phyloP scores from a whole-genome alignment of 2,888 invertebrate genomes.

The Athrips mouffetella region DNA sequence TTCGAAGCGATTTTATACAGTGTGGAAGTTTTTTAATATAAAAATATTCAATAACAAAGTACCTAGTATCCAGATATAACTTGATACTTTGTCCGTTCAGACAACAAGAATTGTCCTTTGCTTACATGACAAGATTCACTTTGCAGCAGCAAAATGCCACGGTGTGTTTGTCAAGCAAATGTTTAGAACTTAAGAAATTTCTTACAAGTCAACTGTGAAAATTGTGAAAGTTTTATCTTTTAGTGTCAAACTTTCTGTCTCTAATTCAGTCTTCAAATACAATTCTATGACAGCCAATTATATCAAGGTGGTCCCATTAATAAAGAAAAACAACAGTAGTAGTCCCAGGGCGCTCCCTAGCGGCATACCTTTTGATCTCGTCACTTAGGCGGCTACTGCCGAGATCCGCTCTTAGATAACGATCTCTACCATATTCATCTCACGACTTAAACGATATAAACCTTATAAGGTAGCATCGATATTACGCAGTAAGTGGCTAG shows the following conservation, averaged over 20 bases:
- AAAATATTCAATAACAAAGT: too few species aligned
- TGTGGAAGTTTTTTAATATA: too few species aligned
- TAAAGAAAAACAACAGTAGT: slow-evolving; percentile 29
- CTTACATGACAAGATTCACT: slow-evolving; percentile 43
- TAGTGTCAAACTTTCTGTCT: background rate
- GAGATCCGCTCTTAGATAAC: slow-evolving; percentile 51
- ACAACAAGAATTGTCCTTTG: slow-evolving; percentile 24
- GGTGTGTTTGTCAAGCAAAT: slow-evolving; percentile 29
- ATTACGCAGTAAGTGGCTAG: slow-evolving; percentile 30
- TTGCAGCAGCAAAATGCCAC: slow-evolving; percentile 33
- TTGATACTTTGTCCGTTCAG: too few species aligned
- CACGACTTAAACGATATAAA: slow-evolving; percentile 28
- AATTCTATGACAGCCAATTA: slow-evolving; percentile 21
- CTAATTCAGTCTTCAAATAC: slow-evolving; percentile 18
- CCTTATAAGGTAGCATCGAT: slow-evolving; percentile 27
- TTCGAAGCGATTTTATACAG: too few species aligned
- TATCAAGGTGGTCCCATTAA: slow-evolving; percentile 33
- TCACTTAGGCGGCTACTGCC: slow-evolving; percentile 23
- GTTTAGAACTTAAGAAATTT: slow-evolving; percentile 25
- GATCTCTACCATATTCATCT: slow-evolving; percentile 33
- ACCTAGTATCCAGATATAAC: too few species aligned
- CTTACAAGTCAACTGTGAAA: slow-evolving; percentile 2
- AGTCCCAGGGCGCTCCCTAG: slow-evolving; percentile 40
- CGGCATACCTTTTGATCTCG: slow-evolving; percentile 49
- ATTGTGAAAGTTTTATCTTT: background rate